phyloP scores from a whole-genome alignment of 2,888 invertebrate species.

The Cremastinae sp. region DNA sequence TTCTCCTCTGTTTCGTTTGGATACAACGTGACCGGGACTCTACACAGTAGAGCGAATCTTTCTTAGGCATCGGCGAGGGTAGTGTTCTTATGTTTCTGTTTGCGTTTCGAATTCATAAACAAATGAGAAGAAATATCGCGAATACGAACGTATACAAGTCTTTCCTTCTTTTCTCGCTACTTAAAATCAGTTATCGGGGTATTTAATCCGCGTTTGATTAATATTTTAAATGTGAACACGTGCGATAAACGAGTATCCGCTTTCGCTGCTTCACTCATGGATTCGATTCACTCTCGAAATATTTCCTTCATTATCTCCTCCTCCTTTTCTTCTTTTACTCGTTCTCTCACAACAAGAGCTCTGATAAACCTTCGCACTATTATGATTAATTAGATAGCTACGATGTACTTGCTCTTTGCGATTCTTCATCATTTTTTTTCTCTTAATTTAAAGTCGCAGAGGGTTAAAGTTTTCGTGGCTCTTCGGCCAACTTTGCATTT shows the following conservation, averaged over 20 bases:
- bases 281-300: slow-evolving; percentile 54
- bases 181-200: slow-evolving; percentile 9
- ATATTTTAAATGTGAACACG: slow-evolving; percentile 1
- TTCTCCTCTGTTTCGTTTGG: slow-evolving; percentile 27
- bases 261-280: not conserved
- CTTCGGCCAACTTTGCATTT: slow-evolving; percentile 39
- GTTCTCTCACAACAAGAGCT: slow-evolving; percentile 44
- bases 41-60: slow-evolving; percentile 72
- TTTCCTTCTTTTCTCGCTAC: slow-evolving; percentile 68
- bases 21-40: slow-evolving; percentile 64
- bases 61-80: slow-evolving; percentile 71
- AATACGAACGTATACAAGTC: slow-evolving; percentile 73
- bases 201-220: slow-evolving; percentile 2
- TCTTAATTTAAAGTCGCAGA: slow-evolving; percentile 67
- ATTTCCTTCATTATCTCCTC: slow-evolving; percentile 62
- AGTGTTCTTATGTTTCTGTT: slow-evolving; percentile 55
- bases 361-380: slow-evolving; percentile 54
- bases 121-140: slow-evolving; percentile 56
- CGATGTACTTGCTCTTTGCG: slow-evolving; percentile 61
- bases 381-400: slow-evolving; percentile 62
- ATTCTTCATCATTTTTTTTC: slow-evolving; percentile 20
- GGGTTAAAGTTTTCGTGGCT: slow-evolving; percentile 52
- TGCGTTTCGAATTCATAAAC: slow-evolving; percentile 45
- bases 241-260: not conserved
- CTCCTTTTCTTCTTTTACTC: slow-evolving; percentile 15